phyloP scores from a whole-genome alignment of 30 jellyfish, hydroid and myxozoan genomes.

The Cassiopea xamachana region DNA sequence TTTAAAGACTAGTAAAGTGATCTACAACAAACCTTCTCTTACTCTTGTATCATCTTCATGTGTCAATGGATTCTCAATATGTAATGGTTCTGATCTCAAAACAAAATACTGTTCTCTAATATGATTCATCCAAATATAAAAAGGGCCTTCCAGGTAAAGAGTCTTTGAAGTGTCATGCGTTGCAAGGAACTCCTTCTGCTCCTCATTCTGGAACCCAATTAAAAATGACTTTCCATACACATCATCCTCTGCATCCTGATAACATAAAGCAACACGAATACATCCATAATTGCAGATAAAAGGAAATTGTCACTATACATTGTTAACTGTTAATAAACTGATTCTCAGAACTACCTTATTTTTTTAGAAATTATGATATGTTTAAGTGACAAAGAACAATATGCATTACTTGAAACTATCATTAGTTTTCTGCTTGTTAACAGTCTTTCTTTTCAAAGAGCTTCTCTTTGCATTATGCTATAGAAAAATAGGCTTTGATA shows the following conservation, averaged over 20 bases:
- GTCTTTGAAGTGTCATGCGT: slow-evolving; percentile 43
- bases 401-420: too few relatives aligned
- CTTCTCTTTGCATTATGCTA: too few relatives aligned
- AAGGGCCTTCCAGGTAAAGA: slow-evolving; percentile 93
- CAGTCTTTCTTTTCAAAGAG: too few relatives aligned
- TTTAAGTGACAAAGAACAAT: too few relatives aligned
- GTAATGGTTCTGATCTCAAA: slow-evolving; percentile 64
- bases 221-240: slow-evolving; percentile 63
- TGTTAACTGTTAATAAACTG: too few relatives aligned
- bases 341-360: too few relatives aligned
- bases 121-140: slow-evolving; percentile 82
- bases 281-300: neutral
- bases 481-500: too few relatives aligned
- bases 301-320: neutral
- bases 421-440: too few relatives aligned
- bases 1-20: too few relatives aligned
- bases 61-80: slow-evolving; percentile 44
- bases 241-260: slow-evolving; percentile 27
- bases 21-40: slow-evolving; percentile 49
- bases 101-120: slow-evolving; percentile 74
- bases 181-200: slow-evolving; percentile 72
- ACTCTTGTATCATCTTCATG: slow-evolving; percentile 74
- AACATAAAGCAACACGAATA: neutral
- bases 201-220: slow-evolving; percentile 72
- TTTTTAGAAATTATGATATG: too few relatives aligned